Conservation (phyloP, 1,140 invertebrate species). For the Drosophila santomea region DNA sequence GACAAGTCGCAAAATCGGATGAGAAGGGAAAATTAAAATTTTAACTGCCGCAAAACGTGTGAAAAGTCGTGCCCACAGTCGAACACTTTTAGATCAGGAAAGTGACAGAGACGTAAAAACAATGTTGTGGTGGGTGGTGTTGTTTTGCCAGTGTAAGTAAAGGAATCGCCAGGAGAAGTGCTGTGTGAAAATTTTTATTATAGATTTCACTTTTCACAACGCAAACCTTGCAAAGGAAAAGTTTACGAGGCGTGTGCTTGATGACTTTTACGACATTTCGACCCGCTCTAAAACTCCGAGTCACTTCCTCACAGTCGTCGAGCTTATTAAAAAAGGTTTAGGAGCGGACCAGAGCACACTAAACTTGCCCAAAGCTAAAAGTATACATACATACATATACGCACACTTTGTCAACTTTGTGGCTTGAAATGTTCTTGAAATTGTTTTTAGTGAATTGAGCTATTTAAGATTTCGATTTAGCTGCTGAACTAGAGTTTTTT, state of each 20-base stretch:
- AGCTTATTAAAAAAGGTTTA: constrained; percentile 62
- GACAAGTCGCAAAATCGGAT: constrained; percentile 58
- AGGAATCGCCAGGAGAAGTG: constrained; percentile 45
- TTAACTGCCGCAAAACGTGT: constrained; percentile 65
- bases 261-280: constrained; percentile 71
- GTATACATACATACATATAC: not conserved
- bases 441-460: not conserved
- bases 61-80: constrained; percentile 49
- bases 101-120: constrained; percentile 10
- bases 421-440: not conserved
- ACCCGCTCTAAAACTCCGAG: constrained; percentile 50
- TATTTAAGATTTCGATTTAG: not conserved
- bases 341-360: constrained; percentile 4
- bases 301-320: constrained; percentile 6
- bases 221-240: constrained; percentile 21
- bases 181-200: constrained; percentile 64
- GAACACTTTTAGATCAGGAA: not conserved
- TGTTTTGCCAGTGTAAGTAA: not conserved
- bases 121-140: constrained; percentile 24
- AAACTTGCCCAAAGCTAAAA: not conserved
- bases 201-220: constrained; percentile 69
- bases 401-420: constrained; percentile 11
- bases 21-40: constrained; percentile 54
- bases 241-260: constrained; percentile 60
- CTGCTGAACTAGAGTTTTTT: no score